Conservation (phyloP, 2,888 invertebrate genomes). For the Graphium colonna region DNA sequence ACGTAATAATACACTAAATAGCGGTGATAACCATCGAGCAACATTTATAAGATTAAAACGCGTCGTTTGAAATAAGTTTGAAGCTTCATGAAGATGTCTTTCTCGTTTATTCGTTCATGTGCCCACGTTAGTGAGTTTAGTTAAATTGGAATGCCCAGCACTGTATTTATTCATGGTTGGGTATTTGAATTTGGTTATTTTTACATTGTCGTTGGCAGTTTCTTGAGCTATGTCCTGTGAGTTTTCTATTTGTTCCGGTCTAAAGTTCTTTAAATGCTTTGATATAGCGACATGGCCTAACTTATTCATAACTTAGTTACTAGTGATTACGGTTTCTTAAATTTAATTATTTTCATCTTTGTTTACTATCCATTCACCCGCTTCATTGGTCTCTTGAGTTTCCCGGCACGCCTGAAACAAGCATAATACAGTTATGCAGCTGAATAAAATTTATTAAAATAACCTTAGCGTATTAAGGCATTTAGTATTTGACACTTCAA, state of each 20-base stretch:
- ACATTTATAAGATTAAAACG: slow-evolving; percentile 41
- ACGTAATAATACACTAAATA: slow-evolving; percentile 54
- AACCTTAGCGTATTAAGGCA: too few species aligned
- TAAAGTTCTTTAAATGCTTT: slow-evolving; percentile 65
- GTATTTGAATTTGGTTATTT: slow-evolving; percentile 22
- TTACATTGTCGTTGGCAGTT: slow-evolving; percentile 14
- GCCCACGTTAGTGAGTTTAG: slow-evolving; percentile 34
- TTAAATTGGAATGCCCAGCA: slow-evolving; percentile 73
- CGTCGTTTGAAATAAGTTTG: slow-evolving; percentile 37
- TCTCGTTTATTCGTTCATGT: slow-evolving; percentile 41
- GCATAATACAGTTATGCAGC: slow-evolving; percentile 3
- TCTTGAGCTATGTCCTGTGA: slow-evolving; percentile 24
- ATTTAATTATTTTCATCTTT: slow-evolving; percentile 50
- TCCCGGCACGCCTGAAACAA: slow-evolving; percentile 59
- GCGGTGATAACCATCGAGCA: slow-evolving; percentile 43
- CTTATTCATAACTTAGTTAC: slow-evolving; percentile 58
- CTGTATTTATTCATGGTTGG: slow-evolving; percentile 32
- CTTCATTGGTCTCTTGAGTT: slow-evolving; percentile 58
- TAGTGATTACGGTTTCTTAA: slow-evolving; percentile 73
- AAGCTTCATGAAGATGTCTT: slow-evolving; percentile 53
- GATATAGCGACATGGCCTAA: slow-evolving; percentile 53
- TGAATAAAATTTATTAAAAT: too few species aligned
- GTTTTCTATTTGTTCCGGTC: slow-evolving; percentile 26
- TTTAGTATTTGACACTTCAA: too few species aligned
- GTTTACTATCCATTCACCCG: slow-evolving; percentile 50